Evolutionary conservation across 2,113 vertebrate species (phyloP).

Genomic region (Malaclemys terrapin): DNA sequence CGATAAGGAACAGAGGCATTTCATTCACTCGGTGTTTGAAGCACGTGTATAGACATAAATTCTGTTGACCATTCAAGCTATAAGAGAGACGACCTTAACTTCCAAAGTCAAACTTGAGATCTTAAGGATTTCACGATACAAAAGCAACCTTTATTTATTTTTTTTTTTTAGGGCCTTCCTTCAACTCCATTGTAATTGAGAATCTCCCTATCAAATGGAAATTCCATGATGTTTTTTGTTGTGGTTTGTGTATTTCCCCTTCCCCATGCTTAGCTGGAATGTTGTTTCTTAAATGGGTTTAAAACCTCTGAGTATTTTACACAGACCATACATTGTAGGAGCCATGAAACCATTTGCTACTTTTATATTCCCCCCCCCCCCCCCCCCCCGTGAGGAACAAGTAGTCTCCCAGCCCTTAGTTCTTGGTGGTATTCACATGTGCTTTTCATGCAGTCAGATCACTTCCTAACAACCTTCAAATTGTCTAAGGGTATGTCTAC

Average conservation of each 20-base stretch:
- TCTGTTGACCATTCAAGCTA: background rate
- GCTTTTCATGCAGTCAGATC: background rate
- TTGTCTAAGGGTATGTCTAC: background rate
- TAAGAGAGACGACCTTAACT: background rate
- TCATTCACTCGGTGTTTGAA: background rate
- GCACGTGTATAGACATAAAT: background rate
- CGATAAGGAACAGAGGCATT: conserved; percentile 19
- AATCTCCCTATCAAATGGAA: background rate
- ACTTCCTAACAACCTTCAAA: background rate
- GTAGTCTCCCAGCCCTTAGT: background rate
- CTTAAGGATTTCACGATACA: background rate
- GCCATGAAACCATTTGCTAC: background rate
- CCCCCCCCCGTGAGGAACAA: background rate
- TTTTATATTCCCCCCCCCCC: background rate
- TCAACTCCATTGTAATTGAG: background rate
- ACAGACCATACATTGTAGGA: background rate
- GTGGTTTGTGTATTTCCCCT: background rate
- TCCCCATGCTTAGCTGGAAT: background rate
- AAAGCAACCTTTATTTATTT: background rate
- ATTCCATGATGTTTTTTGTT: background rate
- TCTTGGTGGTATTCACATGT: background rate
- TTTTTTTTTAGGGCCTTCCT: background rate
- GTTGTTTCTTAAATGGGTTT: background rate
- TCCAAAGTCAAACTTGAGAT: background rate
- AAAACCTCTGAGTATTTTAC: background rate